phyloP scores from a whole-genome alignment of 2,888 invertebrate species.

The Agrotis exclamationis region DNA sequence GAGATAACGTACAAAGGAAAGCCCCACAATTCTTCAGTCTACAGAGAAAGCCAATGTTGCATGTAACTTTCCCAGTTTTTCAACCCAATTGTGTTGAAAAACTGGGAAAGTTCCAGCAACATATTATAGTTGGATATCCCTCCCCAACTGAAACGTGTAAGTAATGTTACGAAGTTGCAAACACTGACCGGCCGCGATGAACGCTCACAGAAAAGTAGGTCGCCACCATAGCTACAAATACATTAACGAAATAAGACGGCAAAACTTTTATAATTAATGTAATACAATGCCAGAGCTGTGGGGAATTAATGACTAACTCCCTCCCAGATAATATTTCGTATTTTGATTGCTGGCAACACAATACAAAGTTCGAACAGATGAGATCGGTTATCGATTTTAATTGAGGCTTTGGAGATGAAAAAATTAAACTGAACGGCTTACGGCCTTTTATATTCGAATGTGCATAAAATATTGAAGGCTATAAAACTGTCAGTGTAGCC shows the following conservation, averaged over 20 bases:
- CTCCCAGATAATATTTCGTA: constrained; percentile 59
- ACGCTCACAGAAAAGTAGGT: constrained; percentile 74
- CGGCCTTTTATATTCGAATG: constrained; percentile 39
- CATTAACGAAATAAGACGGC: constrained; percentile 78
- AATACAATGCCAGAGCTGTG: constrained; percentile 72
- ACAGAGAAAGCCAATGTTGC: constrained; percentile 19
- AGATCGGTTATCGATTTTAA: constrained; percentile 42
- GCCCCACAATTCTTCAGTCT: neutral
- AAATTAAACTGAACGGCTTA: constrained; percentile 42
- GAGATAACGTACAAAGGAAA: neutral
- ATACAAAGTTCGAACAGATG: constrained; percentile 53
- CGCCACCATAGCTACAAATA: constrained; percentile 75
- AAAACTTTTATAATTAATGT: constrained; percentile 81
- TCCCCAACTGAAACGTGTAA: constrained; percentile 57
- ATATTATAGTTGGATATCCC: constrained; percentile 42
- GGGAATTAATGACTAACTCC: constrained; percentile 69
- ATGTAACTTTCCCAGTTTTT: constrained; percentile 42
- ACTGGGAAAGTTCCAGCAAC: constrained; percentile 17
- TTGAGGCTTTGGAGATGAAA: constrained; percentile 35
- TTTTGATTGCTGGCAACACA: constrained; percentile 56
- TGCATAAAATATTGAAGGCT: constrained; percentile 63
- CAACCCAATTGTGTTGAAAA: constrained; percentile 18
- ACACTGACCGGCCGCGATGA: constrained; percentile 70
- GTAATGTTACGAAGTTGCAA: constrained; percentile 69
- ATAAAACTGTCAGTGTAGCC: constrained; percentile 62